phyloP scores from a whole-genome alignment of 2,797 vertebrate genomes.

The Synanceia verrucosa region DNA sequence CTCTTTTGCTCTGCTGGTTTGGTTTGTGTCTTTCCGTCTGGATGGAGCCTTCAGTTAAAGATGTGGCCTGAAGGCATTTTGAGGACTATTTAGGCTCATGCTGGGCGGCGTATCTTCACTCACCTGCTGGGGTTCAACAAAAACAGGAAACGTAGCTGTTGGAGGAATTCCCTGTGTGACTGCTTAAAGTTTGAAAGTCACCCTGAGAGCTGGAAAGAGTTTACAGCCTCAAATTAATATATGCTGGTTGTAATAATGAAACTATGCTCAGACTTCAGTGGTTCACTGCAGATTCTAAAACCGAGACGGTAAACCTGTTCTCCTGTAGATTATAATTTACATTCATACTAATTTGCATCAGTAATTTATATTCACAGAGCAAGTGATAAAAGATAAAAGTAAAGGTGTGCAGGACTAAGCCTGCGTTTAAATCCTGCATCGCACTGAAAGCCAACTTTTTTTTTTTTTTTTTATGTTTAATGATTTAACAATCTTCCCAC shows the following conservation, averaged over 20 bases:
- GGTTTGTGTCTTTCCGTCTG: background rate
- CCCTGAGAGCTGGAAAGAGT: conserved; percentile 39
- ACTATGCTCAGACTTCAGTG: background rate
- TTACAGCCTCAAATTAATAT: conserved; percentile 47
- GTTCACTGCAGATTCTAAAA: conserved; percentile 8
- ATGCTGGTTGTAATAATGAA: conserved; percentile 53
- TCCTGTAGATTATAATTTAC: background rate
- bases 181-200: conserved; percentile 72
- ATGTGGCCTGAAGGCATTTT: conserved; percentile 31
- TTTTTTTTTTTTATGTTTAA: background rate
- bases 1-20: background rate
- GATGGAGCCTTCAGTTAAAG: conserved; percentile 11
- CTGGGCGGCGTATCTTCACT: conserved; percentile 4
- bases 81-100: conserved; percentile 32
- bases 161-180: conserved; percentile 41
- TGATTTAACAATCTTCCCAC: background rate
- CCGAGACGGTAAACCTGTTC: background rate
- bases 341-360: background rate
- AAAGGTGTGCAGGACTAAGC: background rate
- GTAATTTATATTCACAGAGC: background rate
- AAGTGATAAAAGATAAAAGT: background rate
- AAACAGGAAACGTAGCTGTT: conserved; percentile 49
- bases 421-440: background rate
- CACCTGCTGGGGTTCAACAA: conserved; percentile 10
- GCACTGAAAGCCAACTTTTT: background rate